phyloP scores from a whole-genome alignment of 2,888 invertebrate species.

The Pollenia labialis region DNA sequence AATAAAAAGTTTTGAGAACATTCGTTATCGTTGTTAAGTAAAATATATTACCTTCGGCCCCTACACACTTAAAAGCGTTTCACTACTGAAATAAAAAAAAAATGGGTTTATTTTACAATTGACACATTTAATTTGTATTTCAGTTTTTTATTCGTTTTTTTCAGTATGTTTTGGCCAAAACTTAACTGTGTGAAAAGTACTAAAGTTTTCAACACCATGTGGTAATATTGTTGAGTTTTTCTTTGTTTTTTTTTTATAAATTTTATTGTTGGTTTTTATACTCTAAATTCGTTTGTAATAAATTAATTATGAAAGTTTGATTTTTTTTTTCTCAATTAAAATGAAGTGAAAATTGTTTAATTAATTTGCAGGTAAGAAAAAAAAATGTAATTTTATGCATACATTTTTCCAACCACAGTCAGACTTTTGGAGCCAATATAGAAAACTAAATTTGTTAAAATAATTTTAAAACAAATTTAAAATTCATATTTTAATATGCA shows the following conservation, averaged over 20 bases:
- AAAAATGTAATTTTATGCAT: conserved; percentile 1
- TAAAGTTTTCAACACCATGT: conserved; percentile 57
- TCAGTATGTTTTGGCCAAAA: neutral
- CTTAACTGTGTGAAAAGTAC: neutral
- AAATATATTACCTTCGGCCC: too few species aligned
- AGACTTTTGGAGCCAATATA: conserved; percentile 43
- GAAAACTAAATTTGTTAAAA: neutral
- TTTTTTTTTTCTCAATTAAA: neutral
- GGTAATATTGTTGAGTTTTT: conserved; percentile 46
- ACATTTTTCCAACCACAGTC: conserved; percentile 20
- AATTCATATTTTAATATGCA: neutral
- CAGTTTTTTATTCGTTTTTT: conserved; percentile 17
- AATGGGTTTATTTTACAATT: conserved; percentile 57
- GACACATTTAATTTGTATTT: conserved; percentile 61
- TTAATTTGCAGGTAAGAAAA: conserved; percentile 12
- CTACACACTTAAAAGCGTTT: too few species aligned
- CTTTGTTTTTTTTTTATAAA: neutral
- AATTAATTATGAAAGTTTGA: conserved; percentile 52
- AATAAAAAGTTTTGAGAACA: too few species aligned
- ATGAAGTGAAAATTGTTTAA: conserved; percentile 11
- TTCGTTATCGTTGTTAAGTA: neutral
- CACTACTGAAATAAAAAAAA: too few species aligned
- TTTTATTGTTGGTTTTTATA: neutral
- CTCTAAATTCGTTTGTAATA: neutral
- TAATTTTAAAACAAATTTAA: neutral